A percentile compares a stretch with the other conserved stretches of the same genome.
Evolutionary conservation across 2,888 invertebrate species (phyloP).

Genomic region (Hololepta plana): DNA sequence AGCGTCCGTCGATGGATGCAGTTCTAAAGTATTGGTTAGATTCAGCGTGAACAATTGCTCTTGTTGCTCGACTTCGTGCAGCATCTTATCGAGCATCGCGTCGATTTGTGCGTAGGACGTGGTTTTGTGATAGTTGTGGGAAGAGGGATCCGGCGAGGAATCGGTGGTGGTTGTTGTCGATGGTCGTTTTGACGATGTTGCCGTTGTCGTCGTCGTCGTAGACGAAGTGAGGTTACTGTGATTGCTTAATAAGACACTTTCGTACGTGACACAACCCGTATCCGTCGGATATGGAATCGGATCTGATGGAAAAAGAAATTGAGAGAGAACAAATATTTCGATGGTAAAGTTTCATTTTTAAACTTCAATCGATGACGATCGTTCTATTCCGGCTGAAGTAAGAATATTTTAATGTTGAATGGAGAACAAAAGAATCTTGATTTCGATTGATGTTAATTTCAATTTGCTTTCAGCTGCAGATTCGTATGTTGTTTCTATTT

Average conservation of each 20-base stretch:
- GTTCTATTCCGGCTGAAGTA: conserved; percentile 15
- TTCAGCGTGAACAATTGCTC: conserved; percentile 21
- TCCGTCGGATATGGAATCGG: too few relatives aligned
- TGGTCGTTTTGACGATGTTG: too few relatives aligned
- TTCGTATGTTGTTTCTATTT: conserved; percentile 1
- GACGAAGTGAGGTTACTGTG: conserved; percentile 16
- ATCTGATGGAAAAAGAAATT: too few relatives aligned
- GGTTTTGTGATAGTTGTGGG: conserved; percentile 11
- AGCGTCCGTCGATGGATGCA: conserved; percentile 24
- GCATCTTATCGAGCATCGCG: conserved; percentile 25
- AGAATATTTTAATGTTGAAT: conserved; percentile 13
- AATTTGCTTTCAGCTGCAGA: not conserved
- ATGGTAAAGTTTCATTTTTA: too few relatives aligned
- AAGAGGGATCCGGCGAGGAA: conserved; percentile 3
- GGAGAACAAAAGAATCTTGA: conserved; percentile 2
- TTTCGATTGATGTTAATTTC: conserved; percentile 4
- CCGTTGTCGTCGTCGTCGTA: too few relatives aligned
- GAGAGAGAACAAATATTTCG: too few relatives aligned
- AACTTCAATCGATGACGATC: too few relatives aligned
- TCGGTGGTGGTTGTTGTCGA: conserved; percentile 5
- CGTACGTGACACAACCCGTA: conserved; percentile 23
- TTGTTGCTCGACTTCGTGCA: conserved; percentile 25
- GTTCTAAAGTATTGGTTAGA: conserved; percentile 21
- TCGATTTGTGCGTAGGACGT: conserved; percentile 26
- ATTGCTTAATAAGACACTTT: conserved; percentile 21